These are phyloP conservation scores for Formica exsecta DNA, from an alignment of 1,140 invertebrate genomes.

Conservation along the genomic window DNA sequence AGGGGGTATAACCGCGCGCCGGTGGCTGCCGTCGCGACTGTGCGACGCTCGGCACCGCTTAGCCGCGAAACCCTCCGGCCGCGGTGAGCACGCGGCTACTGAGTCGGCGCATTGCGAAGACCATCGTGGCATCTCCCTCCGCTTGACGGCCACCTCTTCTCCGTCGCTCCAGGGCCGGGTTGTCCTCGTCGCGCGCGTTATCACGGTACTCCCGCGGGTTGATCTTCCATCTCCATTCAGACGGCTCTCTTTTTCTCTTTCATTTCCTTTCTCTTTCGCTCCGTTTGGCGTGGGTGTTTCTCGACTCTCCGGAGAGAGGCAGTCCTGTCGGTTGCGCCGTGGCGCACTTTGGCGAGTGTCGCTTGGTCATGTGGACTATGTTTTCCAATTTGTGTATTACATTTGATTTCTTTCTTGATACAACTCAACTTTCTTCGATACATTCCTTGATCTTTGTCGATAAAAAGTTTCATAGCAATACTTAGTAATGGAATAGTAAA, in stretches of 20 bases:
- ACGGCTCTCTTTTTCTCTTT: constrained; percentile 17
- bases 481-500: not conserved
- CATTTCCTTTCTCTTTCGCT: constrained; percentile 62
- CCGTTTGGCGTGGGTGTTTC: constrained; percentile 60
- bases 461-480: not conserved
- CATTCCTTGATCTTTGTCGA: not conserved
- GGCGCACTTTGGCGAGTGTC: constrained; percentile 27
- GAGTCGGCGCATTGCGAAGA: constrained; percentile 84
- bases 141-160: constrained; percentile 35
- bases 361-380: constrained; percentile 48
- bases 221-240: constrained; percentile 27
- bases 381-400: constrained; percentile 55
- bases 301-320: constrained; percentile 53
- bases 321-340: constrained; percentile 40
- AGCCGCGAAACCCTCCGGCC: constrained; percentile 83
- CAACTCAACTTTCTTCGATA: not conserved
- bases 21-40: constrained; percentile 86
- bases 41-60: constrained; percentile 83
- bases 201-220: constrained; percentile 44
- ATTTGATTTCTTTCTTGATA: constrained; percentile 17
- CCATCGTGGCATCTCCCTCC: constrained; percentile 56
- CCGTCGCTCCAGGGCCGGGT: constrained; percentile 15
- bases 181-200: constrained; percentile 50
- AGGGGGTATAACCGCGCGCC: constrained; percentile 84
- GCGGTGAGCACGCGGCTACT: constrained; percentile 84